Evolutionary conservation across 2,888 invertebrate genomes (phyloP), one percentile per base, ranked within the genome.

Genomic region (Sinodicranocentrus sp.): DNA sequence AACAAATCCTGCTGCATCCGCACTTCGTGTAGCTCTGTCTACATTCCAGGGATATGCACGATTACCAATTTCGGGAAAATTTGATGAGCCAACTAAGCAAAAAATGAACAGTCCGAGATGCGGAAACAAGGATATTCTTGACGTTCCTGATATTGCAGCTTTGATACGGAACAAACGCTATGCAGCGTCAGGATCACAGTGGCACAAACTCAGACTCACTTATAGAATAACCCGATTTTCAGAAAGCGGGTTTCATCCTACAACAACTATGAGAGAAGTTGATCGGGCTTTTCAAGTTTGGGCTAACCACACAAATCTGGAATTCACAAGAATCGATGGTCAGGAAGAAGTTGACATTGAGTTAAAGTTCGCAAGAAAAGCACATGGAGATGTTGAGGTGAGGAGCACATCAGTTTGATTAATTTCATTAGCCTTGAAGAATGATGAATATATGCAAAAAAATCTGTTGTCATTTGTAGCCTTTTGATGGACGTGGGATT

Each of bases 41-140:
- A 73, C 77, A 59, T 85, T 85, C 44, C 85, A 85, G 23, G 61
- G 76, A 43, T 85, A 85, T 70, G 78, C 84, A 1, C 63, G 73
- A 21, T 68, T 85, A 0, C 80, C 80, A 0, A 48, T 76, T 19
- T 77, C 85, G 0, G 85, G 85, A 2, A 57, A 84, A 52, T 85
- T 85, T 65, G 85, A 85, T 28, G 77, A 77, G 28, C 44, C 73
- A 1, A 85, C 85, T 0, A 80, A 82, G 52, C 23, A 19, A 6
- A 84, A 85, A 44, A 85, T 85, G 85, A 85, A 85, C 61, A 68
- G 48, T 2, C 85, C 85, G n/a, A 61, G 85, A 48, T 85, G 84
- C 33, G 85, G 85, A 17, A 85, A 85, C 44, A 80, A 82, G 43
- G 85, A 85, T 63, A 77, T 85, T 17, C 26, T 85, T 28, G 54